A percentile compares a stretch with the other conserved stretches of the same genome.
These are phyloP conservation scores for Acrobasis repandana DNA, from an alignment of 2,888 invertebrate genomes.

Conservation along the genomic window DNA sequence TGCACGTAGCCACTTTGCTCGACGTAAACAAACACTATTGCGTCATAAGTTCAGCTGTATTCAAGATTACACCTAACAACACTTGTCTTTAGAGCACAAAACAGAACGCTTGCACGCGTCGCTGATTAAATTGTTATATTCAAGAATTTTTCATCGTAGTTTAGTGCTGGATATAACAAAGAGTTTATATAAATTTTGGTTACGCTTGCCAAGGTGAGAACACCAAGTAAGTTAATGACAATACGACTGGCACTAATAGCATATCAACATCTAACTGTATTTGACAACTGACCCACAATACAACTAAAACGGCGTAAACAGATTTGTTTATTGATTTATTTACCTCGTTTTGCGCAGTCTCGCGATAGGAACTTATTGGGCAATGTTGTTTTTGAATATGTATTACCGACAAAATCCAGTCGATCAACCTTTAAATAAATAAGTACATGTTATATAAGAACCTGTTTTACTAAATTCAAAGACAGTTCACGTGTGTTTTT, in stretches of 20 bases:
- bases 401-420: constrained; percentile 31
- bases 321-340: constrained; percentile 14
- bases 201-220: neutral
- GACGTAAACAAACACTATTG: constrained; percentile 75
- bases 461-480: no score
- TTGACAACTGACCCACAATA: constrained; percentile 1
- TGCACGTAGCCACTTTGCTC: constrained; percentile 58
- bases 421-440: neutral
- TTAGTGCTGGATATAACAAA: constrained; percentile 43
- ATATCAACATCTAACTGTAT: neutral
- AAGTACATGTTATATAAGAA: no score
- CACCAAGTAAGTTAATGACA: neutral
- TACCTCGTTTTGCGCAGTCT: constrained; percentile 16
- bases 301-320: constrained; percentile 15
- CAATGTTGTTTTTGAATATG: constrained; percentile 15
- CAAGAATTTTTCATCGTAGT: constrained; percentile 55
- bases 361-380: neutral
- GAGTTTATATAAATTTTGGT: constrained; percentile 26
- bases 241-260: neutral
- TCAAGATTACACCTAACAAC: constrained; percentile 51
- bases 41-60: constrained; percentile 54
- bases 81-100: constrained; percentile 39
- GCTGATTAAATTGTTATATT: constrained; percentile 59
- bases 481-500: no score
- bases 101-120: constrained; percentile 28